Percentiles rank a stretch among this genome's conserved stretches.
Evolutionary conservation across 2,888 invertebrate species (phyloP).

Genomic region (Tipula unca): DNA sequence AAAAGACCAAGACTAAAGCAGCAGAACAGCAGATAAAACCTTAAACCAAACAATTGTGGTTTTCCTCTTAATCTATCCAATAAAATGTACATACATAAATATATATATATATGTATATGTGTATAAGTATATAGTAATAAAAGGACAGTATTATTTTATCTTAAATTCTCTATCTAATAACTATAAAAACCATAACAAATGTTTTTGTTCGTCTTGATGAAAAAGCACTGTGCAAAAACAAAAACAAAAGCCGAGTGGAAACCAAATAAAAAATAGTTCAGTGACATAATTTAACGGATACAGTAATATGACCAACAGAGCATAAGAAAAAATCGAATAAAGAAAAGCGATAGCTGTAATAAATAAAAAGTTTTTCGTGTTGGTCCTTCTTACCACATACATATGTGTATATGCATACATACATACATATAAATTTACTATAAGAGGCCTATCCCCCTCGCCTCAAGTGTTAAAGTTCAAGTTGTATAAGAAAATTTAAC

Average conservation of each 20-base stretch:
- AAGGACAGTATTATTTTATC: neutral
- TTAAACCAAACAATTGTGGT: neutral
- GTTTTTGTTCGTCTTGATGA: neutral
- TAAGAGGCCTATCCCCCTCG: neutral
- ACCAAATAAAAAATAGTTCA: neutral
- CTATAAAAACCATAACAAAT: neutral
- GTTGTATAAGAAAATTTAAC: neutral
- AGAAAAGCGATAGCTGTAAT: neutral
- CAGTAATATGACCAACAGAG: neutral
- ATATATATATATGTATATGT: too few species aligned
- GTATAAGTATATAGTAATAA: neutral
- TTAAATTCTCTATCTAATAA: neutral
- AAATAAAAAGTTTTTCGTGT: neutral
- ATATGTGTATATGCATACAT: neutral
- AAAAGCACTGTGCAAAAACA: neutral
- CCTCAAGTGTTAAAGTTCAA: neutral
- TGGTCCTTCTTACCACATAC: neutral
- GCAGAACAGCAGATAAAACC: neutral
- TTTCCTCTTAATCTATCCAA: neutral
- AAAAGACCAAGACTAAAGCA: neutral
- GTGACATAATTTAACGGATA: slow-evolving; percentile 8
- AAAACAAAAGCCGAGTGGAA: neutral
- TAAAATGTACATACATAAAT: neutral
- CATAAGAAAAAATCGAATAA: neutral
- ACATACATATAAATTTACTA: too few species aligned